Evolutionary conservation across 2,888 invertebrate genomes (phyloP).

Genomic region (Cataglyphis cursor): DNA sequence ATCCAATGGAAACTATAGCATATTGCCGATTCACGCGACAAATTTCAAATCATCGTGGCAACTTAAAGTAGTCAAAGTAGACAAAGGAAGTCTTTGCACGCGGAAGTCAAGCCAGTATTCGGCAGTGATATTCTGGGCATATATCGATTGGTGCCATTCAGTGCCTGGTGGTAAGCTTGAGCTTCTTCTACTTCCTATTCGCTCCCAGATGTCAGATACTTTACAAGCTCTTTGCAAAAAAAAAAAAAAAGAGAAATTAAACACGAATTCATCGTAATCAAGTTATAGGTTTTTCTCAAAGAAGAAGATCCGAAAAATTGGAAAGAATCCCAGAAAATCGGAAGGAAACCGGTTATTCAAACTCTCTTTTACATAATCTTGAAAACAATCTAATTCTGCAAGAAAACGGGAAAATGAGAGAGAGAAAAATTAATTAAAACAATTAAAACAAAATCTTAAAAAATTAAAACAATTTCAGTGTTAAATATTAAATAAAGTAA

Average conservation of each 20-base stretch:
- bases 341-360: not conserved
- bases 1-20: not conserved
- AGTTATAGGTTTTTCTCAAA: not conserved
- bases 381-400: not conserved
- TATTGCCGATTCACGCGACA: slow-evolving; percentile 13
- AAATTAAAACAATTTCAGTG: not conserved
- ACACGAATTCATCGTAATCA: not conserved
- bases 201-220: slow-evolving; percentile 66
- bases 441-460: not conserved
- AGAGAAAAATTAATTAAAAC: not conserved
- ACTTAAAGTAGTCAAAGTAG: slow-evolving; percentile 31
- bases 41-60: not conserved
- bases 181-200: slow-evolving; percentile 76
- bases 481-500: not conserved
- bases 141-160: slow-evolving; percentile 86
- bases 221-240: slow-evolving; percentile 61
- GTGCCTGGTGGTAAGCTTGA: slow-evolving; percentile 81
- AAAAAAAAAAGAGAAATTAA: slow-evolving; percentile 54
- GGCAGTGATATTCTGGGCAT: slow-evolving; percentile 72
- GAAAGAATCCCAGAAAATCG: not conserved
- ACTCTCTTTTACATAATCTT: not conserved
- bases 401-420: not conserved
- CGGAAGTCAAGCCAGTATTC: slow-evolving; percentile 67
- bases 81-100: slow-evolving; percentile 58
- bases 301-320: not conserved